phyloP scores from a whole-genome alignment of 2,888 invertebrate species.

The Apodemia duryi region DNA sequence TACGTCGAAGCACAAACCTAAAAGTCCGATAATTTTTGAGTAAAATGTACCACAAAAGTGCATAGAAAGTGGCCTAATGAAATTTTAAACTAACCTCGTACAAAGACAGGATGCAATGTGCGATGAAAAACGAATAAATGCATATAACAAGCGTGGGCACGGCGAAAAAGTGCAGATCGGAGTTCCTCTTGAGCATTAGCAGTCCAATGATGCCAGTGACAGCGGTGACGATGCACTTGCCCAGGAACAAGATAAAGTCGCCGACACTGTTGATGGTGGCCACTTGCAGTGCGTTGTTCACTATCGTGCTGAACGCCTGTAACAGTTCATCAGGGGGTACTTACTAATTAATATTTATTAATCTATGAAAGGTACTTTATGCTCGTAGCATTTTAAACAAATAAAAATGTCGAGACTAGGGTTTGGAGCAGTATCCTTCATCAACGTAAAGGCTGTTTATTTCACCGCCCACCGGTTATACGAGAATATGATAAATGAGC shows the following conservation, averaged over 20 bases:
- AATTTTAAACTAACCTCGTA: constrained; percentile 86
- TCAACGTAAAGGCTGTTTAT: too few species aligned
- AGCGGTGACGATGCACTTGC: constrained; percentile 88
- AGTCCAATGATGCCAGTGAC: constrained; percentile 89
- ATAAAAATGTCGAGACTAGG: too few species aligned
- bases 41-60: too few species aligned
- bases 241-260: constrained; percentile 94
- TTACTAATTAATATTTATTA: too few species aligned
- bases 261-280: constrained; percentile 95
- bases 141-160: constrained; percentile 91
- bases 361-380: too few species aligned
- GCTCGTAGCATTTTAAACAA: too few species aligned
- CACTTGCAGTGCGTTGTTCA: constrained; percentile 91
- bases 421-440: too few species aligned
- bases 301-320: constrained; percentile 92
- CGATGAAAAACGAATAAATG: constrained; percentile 93
- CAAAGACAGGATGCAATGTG: constrained; percentile 94
- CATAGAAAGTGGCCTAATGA: too few species aligned
- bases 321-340: constrained; percentile 30
- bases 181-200: constrained; percentile 85
- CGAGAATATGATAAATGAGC: too few species aligned
- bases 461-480: too few species aligned
- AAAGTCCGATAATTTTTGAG: too few species aligned
- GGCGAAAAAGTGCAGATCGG: constrained; percentile 89
- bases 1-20: too few species aligned